Conservation (phyloP, 1,140 invertebrate genomes). For the Luehdorfia chinensis region DNA sequence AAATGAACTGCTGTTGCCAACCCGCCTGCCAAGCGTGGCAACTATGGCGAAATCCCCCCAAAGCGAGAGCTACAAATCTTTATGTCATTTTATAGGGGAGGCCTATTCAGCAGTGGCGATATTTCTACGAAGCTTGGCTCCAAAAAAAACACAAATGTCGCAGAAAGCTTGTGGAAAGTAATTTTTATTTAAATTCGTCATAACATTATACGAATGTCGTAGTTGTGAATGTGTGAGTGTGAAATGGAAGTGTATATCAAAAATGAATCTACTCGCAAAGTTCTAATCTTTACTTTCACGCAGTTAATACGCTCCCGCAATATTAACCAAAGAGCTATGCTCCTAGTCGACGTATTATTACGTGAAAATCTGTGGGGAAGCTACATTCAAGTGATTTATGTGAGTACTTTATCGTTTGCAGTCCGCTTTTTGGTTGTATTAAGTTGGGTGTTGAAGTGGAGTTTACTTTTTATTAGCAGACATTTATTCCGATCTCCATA, state of each 20-base stretch:
- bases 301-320: slow-evolving; percentile 10
- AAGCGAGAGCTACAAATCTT: too few species aligned
- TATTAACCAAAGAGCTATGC: slow-evolving; percentile 5
- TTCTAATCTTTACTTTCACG: slow-evolving; percentile 8
- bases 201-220: background rate
- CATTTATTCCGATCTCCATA: slow-evolving; percentile 6
- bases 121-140: too few species aligned
- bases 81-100: too few species aligned
- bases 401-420: slow-evolving; percentile 14
- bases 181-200: slow-evolving; percentile 4
- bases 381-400: slow-evolving; percentile 16
- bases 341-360: slow-evolving; percentile 10
- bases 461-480: slow-evolving; percentile 4
- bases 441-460: slow-evolving; percentile 8
- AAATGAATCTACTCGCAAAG: too few species aligned
- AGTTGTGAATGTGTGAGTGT: background rate
- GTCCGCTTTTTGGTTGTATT: slow-evolving; percentile 5
- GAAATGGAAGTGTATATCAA: too few species aligned
- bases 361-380: slow-evolving; percentile 15
- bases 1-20: too few species aligned
- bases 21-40: too few species aligned
- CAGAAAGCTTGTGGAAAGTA: too few species aligned
- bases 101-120: too few species aligned
- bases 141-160: too few species aligned
- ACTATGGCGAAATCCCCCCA: too few species aligned